Evolutionary conservation across 2,113 vertebrate genomes (phyloP).

Genomic region (Grallaria varia): DNA sequence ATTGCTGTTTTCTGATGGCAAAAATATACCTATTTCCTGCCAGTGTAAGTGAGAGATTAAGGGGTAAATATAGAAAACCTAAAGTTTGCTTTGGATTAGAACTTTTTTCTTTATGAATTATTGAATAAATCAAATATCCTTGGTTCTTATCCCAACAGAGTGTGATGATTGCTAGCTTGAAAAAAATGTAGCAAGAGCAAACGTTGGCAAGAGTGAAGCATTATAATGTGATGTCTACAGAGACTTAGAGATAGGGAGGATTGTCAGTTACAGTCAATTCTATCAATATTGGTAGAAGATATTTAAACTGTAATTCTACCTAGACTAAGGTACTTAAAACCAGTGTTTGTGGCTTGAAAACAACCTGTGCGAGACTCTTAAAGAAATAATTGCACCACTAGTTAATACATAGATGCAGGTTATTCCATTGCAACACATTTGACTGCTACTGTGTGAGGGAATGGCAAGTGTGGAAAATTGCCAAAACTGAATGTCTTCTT

Average conservation of each 20-base stretch:
- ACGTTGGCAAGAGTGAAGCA: slow-evolving; percentile 64
- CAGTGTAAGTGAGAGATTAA: slow-evolving; percentile 66
- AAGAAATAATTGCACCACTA: not conserved
- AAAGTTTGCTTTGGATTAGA: slow-evolving; percentile 70
- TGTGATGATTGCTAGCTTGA: slow-evolving; percentile 65
- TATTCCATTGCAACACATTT: not conserved
- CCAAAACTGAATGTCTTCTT: slow-evolving; percentile 49
- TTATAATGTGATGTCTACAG: slow-evolving; percentile 65
- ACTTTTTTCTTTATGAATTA: slow-evolving; percentile 71
- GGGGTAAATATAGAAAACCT: slow-evolving; percentile 67
- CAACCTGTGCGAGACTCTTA: not conserved
- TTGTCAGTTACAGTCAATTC: slow-evolving; percentile 42
- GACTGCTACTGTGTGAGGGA: slow-evolving; percentile 19
- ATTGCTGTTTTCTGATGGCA: slow-evolving; percentile 62
- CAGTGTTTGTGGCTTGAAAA: not conserved
- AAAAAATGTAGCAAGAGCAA: slow-evolving; percentile 67
- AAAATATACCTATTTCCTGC: slow-evolving; percentile 67
- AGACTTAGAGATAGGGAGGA: slow-evolving; percentile 5
- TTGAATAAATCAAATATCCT: slow-evolving; percentile 70
- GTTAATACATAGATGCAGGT: not conserved
- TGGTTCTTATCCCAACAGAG: slow-evolving; percentile 66
- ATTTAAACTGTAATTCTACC: slow-evolving; percentile 43
- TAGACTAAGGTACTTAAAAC: slow-evolving; percentile 16
- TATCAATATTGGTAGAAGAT: slow-evolving; percentile 18
- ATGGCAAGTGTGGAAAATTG: slow-evolving; percentile 49